Base-by-base conservation (phyloP, 2,797 vertebrate genomes). In the Limnodromus scolopaceus region DNA sequence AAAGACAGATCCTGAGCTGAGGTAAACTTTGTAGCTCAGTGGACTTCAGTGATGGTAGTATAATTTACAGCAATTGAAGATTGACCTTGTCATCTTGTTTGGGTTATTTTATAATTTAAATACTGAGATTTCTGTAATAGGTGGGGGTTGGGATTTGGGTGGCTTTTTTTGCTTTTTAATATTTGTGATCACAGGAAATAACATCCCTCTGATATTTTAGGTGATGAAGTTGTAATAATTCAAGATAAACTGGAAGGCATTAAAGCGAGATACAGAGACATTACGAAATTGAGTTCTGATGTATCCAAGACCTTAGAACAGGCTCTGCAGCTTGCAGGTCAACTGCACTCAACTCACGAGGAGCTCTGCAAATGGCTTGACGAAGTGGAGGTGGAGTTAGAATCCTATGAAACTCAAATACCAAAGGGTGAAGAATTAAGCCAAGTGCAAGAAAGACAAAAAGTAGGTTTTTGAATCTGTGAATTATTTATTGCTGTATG, bases 211-310 rank as follows among this genome's bases (percentile, higher is more conserved):
- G 82, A 53, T 92, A 89, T 97, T 98, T 84, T 96, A 99, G 99
- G 99, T 93, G 99, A 99, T 95, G 99, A 99, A 98, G 99, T 99
- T 93, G 95, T 99, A 84, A 98, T 99, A 78, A 99, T 99, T 97
- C 99, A 99, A 97, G 99, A 99, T 94, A 99, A 99, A 96, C 97
- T 99, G 93, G 99, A 99, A 81, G 99, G 99, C 91, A 99, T 99
- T 97, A 99, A 99, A 98, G 97, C 98, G 0, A 98, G 99, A 90
- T 99, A 99, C 90, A 98, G 98, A 84, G 99, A 99, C 89, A 99
- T 99, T 87, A 99, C 97, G 57, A 98, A 98, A 28, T 95, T 99
- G 97, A 99, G 99, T 93, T 96, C 95, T 36, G 97, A 98, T 10
- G 99, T 99, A 51, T 97, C 98, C 77, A 99, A 98, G 97, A 99